Base-by-base conservation (phyloP, 1,140 invertebrate genomes). In the Trachymyrmex septentrionalis region DNA sequence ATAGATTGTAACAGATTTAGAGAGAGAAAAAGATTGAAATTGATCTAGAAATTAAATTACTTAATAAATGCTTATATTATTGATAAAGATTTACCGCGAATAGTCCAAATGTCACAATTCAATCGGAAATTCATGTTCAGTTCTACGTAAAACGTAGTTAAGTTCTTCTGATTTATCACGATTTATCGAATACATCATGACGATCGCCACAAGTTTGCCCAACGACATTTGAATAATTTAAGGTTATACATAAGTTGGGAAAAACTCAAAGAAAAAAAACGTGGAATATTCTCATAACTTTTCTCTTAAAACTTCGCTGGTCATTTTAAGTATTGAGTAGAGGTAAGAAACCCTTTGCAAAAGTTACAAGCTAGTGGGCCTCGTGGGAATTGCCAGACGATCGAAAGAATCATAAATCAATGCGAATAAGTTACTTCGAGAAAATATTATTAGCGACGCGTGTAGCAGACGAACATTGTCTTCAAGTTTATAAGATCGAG, bases 351-450 rank as follows among this genome's bases (percentile, higher is more conserved):
- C 9, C 50, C 30, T 64, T 53, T 63, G 44, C 34, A n/a, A 76
- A 87, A 86, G 71, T 86, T 85, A 86, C 27, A 44, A 27, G 38
- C 12, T 21, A 86, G 50, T 66, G 59, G 80, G 80, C 50, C 86
- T 85, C 86, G 48, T 27, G 86, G 80, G 86, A 67, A 57, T 48
- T 10, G 30, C 9, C 64, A 44, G 50, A 66, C 59, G n/a, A 84
- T 87, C 67, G 80, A 34, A 24, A 61, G 57, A 77, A 86, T 81
- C 78, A 53, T 81, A 81, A 88, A 86, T 89, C 87, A 89, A 81
- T 72, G 63, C 34, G 34, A 9, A 2, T 0, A 77, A 66, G 63
- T 82, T 30, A 10, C 44, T 19, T 24, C 38, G 53, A 12, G 38
- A 30, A 75, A 82, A 71, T 61, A 77, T 85, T 77, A 67, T 24